Conservation (phyloP, 2,797 vertebrate species). For the Onychomys torridus region DNA sequence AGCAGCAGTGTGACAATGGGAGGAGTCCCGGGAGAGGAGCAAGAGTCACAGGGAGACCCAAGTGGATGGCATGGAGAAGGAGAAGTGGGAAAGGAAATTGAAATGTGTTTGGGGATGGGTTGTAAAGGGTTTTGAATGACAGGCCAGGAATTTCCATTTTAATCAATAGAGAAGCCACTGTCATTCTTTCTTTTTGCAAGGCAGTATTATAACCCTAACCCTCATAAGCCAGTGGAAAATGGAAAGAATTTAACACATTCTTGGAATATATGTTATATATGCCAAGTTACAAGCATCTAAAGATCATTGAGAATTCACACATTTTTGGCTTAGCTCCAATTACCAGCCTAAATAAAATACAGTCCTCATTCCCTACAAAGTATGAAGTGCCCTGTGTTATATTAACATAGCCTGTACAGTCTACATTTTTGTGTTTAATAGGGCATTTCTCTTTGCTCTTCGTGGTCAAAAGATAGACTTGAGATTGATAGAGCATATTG, state of each 20-base stretch:
- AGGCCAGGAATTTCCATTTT: conserved; percentile 43
- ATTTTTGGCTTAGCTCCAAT: conserved; percentile 35
- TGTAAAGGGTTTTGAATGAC: conserved; percentile 23
- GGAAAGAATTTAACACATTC: conserved; percentile 68
- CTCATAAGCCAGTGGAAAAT: conserved; percentile 57
- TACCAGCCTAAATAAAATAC: conserved; percentile 35
- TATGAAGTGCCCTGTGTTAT: conserved; percentile 6
- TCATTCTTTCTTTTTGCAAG: background rate
- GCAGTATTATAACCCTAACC: conserved; percentile 46
- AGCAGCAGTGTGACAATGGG: background rate
- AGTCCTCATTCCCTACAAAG: conserved; percentile 20
- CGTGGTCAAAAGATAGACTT: background rate
- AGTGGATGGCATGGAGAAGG: background rate
- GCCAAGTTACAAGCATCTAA: conserved; percentile 55
- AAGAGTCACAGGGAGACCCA: background rate
- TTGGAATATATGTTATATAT: conserved; percentile 37
- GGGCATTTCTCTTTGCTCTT: conserved; percentile 53
- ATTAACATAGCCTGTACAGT: background rate
- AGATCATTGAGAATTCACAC: conserved; percentile 55
- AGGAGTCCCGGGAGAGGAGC: background rate
- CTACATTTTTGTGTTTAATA: conserved; percentile 45
- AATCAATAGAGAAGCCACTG: background rate
- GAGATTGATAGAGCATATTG: background rate
- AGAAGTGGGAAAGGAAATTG: background rate
- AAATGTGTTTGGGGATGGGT: background rate